Evolutionary conservation across 2,113 vertebrate species (phyloP), one percentile per base, ranked within the genome.

Genomic region (Chaenocephalus aceratus): DNA sequence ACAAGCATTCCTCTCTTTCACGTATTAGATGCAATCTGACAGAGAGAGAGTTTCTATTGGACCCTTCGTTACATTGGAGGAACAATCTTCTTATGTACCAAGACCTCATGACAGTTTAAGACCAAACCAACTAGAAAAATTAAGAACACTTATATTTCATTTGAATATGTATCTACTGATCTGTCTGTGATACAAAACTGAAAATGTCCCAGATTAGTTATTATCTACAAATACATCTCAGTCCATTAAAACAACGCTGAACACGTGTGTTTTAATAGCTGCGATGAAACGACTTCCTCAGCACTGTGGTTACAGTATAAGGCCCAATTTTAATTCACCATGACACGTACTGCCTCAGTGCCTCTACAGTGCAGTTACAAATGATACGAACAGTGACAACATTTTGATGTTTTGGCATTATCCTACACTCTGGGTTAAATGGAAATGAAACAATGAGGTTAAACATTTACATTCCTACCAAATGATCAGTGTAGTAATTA

Each of bases 11-110:
- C 57, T 75, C 15, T 83, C 30, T 77, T 59, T 77, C 6, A 60
- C 1, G 0, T 78, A 76, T 67, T 65, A 6, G 23, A 84, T 68
- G 72, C 61, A 80, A 18, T 83, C 53, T 75, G 75, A 84, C 66
- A 80, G 68, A 23, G 34, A 68, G 59, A 75, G 26, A 57, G 41
- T 56, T 13, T 80, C 45, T 65, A 63, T 16, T 76, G 49, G 77
- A 68, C 5, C 56, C 65, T 7, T 75, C 41, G 59, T 14, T 74
- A 71, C n/a, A 75, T 44, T 30, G 3, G 14, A 30, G 21, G 21
- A 69, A 75, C 56, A 72, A 66, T 51, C 34, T 13, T 75, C 45
- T 36, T 83, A 16, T 49, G 36, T 26, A 46, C 13, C 3, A 26
- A 85, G 45, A 67, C 10, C 21, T 36, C 30, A 2, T 60, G 30